phyloP scores from a whole-genome alignment of 2,797 vertebrate genomes.

The Pantherophis alleghaniensis region DNA sequence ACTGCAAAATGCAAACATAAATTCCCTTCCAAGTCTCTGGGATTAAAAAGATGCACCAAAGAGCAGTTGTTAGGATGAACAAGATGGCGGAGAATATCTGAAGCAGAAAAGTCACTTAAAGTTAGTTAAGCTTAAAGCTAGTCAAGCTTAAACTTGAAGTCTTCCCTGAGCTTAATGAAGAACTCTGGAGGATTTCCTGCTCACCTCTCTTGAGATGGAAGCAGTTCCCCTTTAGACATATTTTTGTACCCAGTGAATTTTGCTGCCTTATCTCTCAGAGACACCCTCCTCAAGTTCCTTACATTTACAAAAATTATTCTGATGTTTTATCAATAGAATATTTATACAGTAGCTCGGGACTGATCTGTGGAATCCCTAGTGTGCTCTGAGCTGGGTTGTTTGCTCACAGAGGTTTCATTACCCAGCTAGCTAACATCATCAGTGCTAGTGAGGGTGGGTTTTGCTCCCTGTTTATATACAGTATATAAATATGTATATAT shows the following conservation, averaged over 20 bases:
- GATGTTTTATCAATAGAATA: neutral
- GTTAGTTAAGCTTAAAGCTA: neutral
- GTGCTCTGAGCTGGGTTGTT: neutral
- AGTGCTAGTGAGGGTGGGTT: neutral
- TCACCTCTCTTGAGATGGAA: neutral
- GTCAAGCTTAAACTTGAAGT: neutral
- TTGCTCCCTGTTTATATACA: neutral
- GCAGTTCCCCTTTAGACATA: neutral
- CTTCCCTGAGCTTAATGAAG: neutral
- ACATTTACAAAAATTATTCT: neutral
- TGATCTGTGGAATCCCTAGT: neutral
- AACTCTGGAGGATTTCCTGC: neutral
- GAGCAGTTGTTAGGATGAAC: neutral
- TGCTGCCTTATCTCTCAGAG: neutral
- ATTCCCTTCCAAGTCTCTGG: neutral
- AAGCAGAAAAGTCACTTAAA: neutral
- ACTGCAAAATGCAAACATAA: neutral
- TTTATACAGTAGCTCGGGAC: neutral
- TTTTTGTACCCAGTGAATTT: neutral
- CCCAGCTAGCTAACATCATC: neutral
- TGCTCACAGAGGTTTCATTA: neutral
- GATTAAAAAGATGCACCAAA: neutral
- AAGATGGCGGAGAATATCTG: neutral
- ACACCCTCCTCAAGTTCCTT: neutral
- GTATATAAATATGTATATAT: neutral